Evolutionary conservation across 2,113 vertebrate genomes (phyloP), one percentile per base, ranked within the genome.

Genomic region (Noctilio leporinus): DNA sequence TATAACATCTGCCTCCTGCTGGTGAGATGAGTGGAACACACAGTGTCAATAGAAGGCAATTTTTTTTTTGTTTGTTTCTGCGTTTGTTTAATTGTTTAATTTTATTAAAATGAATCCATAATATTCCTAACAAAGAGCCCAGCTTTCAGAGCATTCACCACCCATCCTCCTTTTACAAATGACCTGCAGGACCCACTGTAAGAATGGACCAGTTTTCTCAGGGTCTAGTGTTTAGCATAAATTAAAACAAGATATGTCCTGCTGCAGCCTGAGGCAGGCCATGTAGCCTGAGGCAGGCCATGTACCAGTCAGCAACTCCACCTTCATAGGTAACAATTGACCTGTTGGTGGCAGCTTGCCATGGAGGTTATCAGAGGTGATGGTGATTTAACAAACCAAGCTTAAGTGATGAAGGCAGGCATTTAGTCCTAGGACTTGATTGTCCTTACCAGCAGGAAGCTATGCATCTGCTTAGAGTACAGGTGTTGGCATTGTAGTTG

Each of bases 361-460:
- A 40, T 30, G 15, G 10, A n/a, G 40, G 81, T 81, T 80, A 65
- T 82, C 53, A 38, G 43, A 80, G 81, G 82, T 16, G 22, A 51
- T 28, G n/a, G 10, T 28, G 88, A 88, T 35, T 65, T 38, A 26
- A 65, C 76, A 87, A 88, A 26, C 22, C 65, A 51, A 11, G 40
- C 26, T 57, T 15, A 85, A 70, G 14, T 51, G 70, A 81, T 20
- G 10, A 69, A 82, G 64, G n/a, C 47, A 59, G 59, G 43, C 43
- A 69, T 65, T 87, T 72, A 86, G 64, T 86, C 57, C 77, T 75
- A 65, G 76, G 96, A 96, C 51, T 67, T 40, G 38, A 88, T 45
- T 22, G 57, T 92, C 51, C 53, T 94, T 38, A 47, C 0, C 0
- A 30, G 28, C 35, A 85, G 62, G 28, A 84, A 82, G 62, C 51